Conservation (phyloP, 2,797 vertebrate genomes). For the Oryzias sinensis region DNA sequence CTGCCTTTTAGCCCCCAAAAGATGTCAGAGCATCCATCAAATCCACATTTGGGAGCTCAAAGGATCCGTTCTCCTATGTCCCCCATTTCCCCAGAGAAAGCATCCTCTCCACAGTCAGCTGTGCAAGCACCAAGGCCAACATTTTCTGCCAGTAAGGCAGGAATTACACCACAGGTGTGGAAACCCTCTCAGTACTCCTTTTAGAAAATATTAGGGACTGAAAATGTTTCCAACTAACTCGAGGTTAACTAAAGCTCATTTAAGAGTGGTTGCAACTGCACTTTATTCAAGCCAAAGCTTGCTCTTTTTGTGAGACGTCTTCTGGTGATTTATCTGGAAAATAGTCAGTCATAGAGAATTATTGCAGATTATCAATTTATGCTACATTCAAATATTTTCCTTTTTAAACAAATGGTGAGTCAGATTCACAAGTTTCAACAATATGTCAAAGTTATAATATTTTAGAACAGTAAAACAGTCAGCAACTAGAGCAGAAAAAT, state of each 20-base stretch:
- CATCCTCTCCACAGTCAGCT: slow-evolving; percentile 78
- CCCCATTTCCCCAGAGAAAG: slow-evolving; percentile 73
- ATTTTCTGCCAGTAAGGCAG: slow-evolving; percentile 91
- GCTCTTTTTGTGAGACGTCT: slow-evolving; percentile 15
- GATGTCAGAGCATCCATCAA: slow-evolving; percentile 43
- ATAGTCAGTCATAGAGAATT: neutral
- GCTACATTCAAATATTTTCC: no score
- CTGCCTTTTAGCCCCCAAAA: slow-evolving; percentile 56
- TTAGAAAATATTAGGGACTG: slow-evolving; percentile 39
- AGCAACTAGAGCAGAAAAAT: no score
- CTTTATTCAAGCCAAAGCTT: slow-evolving; percentile 21
- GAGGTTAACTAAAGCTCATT: slow-evolving; percentile 9
- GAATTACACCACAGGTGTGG: slow-evolving; percentile 97
- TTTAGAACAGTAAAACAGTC: no score
- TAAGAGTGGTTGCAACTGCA: slow-evolving; percentile 8
- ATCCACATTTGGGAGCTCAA: slow-evolving; percentile 50
- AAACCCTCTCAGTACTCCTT: slow-evolving; percentile 87
- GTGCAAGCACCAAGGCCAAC: slow-evolving; percentile 89
- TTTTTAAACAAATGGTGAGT: no score
- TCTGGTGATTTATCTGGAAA: slow-evolving; percentile 15
- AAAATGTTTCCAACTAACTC: slow-evolving; percentile 10
- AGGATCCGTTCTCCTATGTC: slow-evolving; percentile 76
- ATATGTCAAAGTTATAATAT: no score
- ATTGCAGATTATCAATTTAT: no score
- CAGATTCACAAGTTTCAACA: no score